Conservation (phyloP, 2,113 vertebrate genomes). For the Opisthocomus hoazin region DNA sequence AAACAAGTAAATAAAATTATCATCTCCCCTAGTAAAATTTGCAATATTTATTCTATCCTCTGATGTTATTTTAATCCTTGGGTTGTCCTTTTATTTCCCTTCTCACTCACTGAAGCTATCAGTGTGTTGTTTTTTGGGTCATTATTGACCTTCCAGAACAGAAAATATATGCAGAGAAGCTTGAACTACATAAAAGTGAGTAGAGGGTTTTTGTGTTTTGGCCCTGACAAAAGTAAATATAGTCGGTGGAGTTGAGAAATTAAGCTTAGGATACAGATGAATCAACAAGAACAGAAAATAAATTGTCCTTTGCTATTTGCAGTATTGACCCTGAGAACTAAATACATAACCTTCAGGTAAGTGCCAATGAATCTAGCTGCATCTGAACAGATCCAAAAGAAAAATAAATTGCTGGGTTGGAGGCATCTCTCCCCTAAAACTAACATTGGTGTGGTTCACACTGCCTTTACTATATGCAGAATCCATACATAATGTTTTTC, state of each 20-base stretch:
- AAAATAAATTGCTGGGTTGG: neutral
- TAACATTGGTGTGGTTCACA: neutral
- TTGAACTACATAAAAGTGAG: neutral
- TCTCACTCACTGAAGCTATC: neutral
- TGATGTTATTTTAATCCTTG: neutral
- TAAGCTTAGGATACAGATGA: neutral
- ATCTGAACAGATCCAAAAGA: neutral
- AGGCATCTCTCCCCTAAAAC: neutral
- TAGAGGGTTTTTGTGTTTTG: neutral
- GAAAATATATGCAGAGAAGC: neutral
- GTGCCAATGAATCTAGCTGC: neutral
- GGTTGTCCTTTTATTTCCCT: neutral
- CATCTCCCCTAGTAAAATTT: neutral
- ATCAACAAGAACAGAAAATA: neutral
- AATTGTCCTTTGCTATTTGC: neutral
- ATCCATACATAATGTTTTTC: neutral
- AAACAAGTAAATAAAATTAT: neutral
- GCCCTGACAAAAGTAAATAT: neutral
- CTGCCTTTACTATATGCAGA: neutral
- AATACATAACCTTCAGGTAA: neutral
- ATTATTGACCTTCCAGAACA: neutral
- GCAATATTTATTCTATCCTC: neutral
- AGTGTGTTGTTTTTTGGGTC: neutral
- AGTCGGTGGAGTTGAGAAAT: neutral
- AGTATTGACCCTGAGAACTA: slow-evolving; percentile 32